These are phyloP conservation scores for Channa striata DNA, from an alignment of 2,797 vertebrate species.

Conservation along the genomic window DNA sequence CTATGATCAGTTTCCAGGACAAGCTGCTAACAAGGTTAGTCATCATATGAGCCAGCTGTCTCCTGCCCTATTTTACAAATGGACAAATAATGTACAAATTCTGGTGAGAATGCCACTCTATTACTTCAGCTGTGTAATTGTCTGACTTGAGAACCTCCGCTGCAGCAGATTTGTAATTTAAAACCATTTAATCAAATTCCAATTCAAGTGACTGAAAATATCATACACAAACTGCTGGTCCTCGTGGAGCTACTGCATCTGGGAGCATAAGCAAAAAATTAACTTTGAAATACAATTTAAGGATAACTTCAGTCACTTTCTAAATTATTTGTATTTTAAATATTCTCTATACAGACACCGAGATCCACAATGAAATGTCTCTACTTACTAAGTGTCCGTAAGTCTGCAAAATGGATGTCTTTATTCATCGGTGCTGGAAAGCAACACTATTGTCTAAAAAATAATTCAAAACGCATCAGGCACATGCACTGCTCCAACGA, in stretches of 20 bases:
- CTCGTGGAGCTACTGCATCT: neutral
- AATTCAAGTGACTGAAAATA: neutral
- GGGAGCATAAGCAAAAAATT: neutral
- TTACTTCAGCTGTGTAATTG: too few relatives aligned
- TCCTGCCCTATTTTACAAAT: constrained; percentile 5
- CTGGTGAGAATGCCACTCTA: neutral
- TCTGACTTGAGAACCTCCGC: neutral
- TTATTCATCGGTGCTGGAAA: too few relatives aligned
- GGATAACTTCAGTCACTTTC: too few relatives aligned
- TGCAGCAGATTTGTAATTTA: neutral
- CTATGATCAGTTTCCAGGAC: constrained; percentile 14
- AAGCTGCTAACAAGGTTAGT: constrained; percentile 40
- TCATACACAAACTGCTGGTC: neutral
- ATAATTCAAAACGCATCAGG: too few relatives aligned
- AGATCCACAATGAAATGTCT: too few relatives aligned
- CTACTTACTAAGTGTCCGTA: too few relatives aligned
- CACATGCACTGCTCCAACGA: too few relatives aligned
- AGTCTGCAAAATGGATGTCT: too few relatives aligned
- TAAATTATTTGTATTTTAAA: too few relatives aligned
- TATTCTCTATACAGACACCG: too few relatives aligned
- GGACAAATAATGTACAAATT: constrained; percentile 1
- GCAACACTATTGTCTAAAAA: too few relatives aligned
- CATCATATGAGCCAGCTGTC: constrained; percentile 40
- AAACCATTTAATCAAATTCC: neutral
- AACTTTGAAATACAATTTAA: too few relatives aligned